Percentiles rank a stretch among this genome's conserved stretches.
Conservation (phyloP, 2,888 invertebrate species). For the Amphimallon solstitiale region DNA sequence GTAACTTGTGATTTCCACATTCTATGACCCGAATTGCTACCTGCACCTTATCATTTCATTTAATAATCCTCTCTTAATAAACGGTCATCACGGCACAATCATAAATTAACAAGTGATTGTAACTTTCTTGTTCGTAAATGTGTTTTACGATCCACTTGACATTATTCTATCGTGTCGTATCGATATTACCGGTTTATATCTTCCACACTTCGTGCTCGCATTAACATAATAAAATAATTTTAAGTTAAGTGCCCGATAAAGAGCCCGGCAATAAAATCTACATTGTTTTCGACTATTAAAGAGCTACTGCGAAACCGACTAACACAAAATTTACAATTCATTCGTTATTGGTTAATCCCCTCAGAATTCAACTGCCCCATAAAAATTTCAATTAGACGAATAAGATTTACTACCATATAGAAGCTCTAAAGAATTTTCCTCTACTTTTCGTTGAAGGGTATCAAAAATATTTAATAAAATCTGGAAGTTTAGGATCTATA, state of each 20-base stretch:
- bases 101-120: slow-evolving; percentile 19
- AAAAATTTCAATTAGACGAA: not conserved
- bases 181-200: slow-evolving; percentile 27
- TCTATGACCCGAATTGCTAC: not conserved
- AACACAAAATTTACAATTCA: slow-evolving; percentile 19
- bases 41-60: not conserved
- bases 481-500: too few species aligned
- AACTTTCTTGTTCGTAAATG: slow-evolving; percentile 19
- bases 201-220: slow-evolving; percentile 22
- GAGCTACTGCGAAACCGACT: not conserved
- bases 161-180: slow-evolving; percentile 28
- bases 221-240: slow-evolving; percentile 31
- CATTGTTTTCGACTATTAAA: not conserved
- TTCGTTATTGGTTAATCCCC: slow-evolving; percentile 5
- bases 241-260: slow-evolving; percentile 29
- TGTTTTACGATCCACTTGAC: slow-evolving; percentile 28
- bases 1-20: not conserved
- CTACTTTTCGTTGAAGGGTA: too few species aligned
- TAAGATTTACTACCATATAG: too few species aligned
- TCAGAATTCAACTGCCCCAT: not conserved
- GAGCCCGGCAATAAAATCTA: slow-evolving; percentile 14
- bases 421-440: too few species aligned
- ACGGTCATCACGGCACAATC: not conserved
- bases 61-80: not conserved
- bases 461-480: too few species aligned